Evolutionary conservation across 2,888 invertebrate genomes (phyloP), one percentile per base, ranked within the genome.

Genomic region (Tetrapedia diversipes): DNA sequence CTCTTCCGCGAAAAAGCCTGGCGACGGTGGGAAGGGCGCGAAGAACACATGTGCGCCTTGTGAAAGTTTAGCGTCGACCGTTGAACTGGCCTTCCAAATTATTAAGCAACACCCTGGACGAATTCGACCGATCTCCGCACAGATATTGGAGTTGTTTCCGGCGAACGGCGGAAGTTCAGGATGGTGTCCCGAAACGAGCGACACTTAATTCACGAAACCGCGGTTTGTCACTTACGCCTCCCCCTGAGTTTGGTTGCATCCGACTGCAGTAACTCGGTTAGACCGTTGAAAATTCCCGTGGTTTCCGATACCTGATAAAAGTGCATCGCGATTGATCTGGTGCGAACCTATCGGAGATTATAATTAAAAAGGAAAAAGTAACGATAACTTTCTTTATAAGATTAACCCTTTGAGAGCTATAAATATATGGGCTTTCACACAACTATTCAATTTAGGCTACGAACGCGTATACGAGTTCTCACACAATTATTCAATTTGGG

Each of bases 61-160:
- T 37, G 57, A 75, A 77, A 72, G 66, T 75, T 76, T 68, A 72
- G 51, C 60, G 61, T 51, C 61, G 75, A 67, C 77, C 72, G 63
- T 76, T 79, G 80, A 80, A 65, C 76, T 61, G 77, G 19, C 51
- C 56, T 63, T 27, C 45, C 45, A 49, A 82, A 83, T 81, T 73
- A 81, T 81, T 83, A 77, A 81, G 29, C 54, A 66, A 63, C 68
- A 72, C 64, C 64, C 49, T 53, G 24, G 11, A 41, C 34, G n/a
- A 14, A n/a, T n/a, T n/a, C 27, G 24, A 19, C 64, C 45, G 22
- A 39, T 39, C 70, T 45, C 54, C 41, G n/a, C n/a, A 19, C 34
- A 65, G 67, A 76, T 80, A 78, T 61, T 39, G 67, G 45, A 67
- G 59, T 75, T 56, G 67, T 56, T 68, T 49, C 56, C n/a, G n/a